Evolutionary conservation across 2,888 invertebrate genomes (phyloP), one percentile per base, ranked within the genome.

Genomic region (Neocrepidodera transversa): DNA sequence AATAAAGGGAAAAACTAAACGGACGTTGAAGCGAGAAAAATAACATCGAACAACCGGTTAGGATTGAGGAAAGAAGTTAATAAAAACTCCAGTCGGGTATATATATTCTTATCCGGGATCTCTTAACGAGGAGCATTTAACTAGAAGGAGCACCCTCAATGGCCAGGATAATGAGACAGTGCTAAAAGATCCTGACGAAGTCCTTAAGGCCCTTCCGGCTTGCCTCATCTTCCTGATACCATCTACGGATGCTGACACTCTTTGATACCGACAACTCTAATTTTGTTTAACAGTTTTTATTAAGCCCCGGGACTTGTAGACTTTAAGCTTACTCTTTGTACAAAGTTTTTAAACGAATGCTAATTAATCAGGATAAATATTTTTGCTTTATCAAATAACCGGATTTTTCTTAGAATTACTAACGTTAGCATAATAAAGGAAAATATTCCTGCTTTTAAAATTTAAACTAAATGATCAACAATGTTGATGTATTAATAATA

Each of bases 111-210:
- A 68, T 68, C 68, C 68, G 62, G 51, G 64, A 70, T 68, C 67
- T 65, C 63, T 63, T 70, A 70, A 69, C 68, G 70, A 69, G 66
- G 66, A 66, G 60, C 69, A 68, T 67, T 70, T 70, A 70, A 67
- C 67, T 67, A 68, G 63, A 67, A 67, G 52, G 64, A 66, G 67
- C 65, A 59, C 63, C 65, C 64, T 65, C 68, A 71, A 71, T 70
- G 68, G 66, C 69, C 66, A 66, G 65, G 68, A 69, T 71, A 71
- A 71, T 71, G 71, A 69, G 68, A 62, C 55, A 60, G 63, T 62
- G 57, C 63, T 62, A 60, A 55, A 65, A 65, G 66, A 67, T 67
- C 67, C 65, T 66, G 66, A 60, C 64, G 55, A 65, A 59, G 64
- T 68, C 63, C 63, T 63, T 67, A 61, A 65, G 61, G 56, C 51